Base-by-base conservation (phyloP, 35 echinoderm and acorn worm species). In the Anneissia japonica region DNA sequence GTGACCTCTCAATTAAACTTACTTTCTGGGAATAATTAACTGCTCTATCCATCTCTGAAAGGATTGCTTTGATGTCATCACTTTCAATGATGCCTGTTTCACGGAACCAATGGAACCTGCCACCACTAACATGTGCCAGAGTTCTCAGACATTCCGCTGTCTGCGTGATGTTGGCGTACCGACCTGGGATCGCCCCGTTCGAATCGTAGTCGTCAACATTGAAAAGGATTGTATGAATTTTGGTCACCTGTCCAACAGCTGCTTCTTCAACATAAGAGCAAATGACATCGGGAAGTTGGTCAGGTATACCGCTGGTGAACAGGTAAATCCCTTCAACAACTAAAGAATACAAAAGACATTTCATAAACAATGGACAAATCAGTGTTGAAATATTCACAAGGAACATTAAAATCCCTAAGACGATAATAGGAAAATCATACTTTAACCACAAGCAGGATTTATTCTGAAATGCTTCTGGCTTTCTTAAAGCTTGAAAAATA, bases 1-100 rank as follows among this genome's bases (percentile, higher is more conserved):
- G n/a, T n/a, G n/a, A n/a, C n/a, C n/a, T n/a, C 30, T 64, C 32
- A 31, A 26, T n/a, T 12, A 40, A 32, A 79, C 84, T 35, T 37
- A 97, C 95, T 87, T 97, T 97, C 84, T 97, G 95, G 39, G 95
- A 97, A 72, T 97, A 97, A 75, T 97, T 97, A 34, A 97, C 95
- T 83, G 95, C 95, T 80, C 93, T 97, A 74, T 97, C 95, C 89
- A 97, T 97, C 79, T 97, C 95, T 79, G 88, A 82, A 35, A 97
- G 84, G 9, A 97, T 93, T 11, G 46, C 35, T 76, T 93, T 93
- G 75, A 97, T 89, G 40, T 97, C 95, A 40, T 97, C 95, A 76
- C 95, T 93, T 81, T 97, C 95, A 37, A 97, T 97, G 83, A 97
- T 97, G 32, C 95, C 95, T 0, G 91, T 97, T 77, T 94, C 96